Conservation (phyloP, 2,797 vertebrate genomes). For the Anolis apletophallus region DNA sequence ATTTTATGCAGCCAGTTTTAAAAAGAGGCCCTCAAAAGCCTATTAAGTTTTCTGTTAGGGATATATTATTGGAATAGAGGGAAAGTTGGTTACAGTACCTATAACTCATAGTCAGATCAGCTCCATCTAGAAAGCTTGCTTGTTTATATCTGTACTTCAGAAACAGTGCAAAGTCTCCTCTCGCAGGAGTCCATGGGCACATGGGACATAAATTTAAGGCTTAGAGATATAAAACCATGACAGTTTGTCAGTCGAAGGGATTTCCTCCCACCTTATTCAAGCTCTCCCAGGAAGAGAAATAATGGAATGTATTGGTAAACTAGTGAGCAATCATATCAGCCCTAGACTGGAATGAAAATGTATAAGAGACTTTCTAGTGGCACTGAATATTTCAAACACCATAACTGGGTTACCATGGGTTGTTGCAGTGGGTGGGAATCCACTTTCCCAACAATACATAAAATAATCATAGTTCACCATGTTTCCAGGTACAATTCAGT, state of each 20-base stretch:
- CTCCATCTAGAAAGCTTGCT: conserved; percentile 57
- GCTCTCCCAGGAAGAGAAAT: conserved; percentile 33
- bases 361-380: conserved; percentile 32
- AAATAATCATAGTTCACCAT: neutral
- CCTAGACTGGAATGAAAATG: conserved; percentile 20
- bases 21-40: conserved; percentile 80
- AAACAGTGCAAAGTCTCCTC: conserved; percentile 41
- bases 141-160: conserved; percentile 63
- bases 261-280: conserved; percentile 16
- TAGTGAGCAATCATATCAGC: neutral
- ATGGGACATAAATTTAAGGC: conserved; percentile 50
- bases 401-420: conserved; percentile 48
- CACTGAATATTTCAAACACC: conserved; percentile 29
- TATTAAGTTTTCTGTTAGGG: conserved; percentile 80
- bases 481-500: neutral
- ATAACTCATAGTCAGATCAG: conserved; percentile 76
- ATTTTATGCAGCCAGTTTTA: conserved; percentile 83
- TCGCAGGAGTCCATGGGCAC: conserved; percentile 29
- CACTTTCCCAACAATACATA: neutral
- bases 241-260: conserved; percentile 12
- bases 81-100: conserved; percentile 77
- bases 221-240: conserved; percentile 47
- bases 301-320: conserved; percentile 15
- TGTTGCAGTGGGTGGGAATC: conserved; percentile 24
- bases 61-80: conserved; percentile 71